Base-by-base conservation (phyloP, 2,797 vertebrate species). In the Tamandua tetradactyla region DNA sequence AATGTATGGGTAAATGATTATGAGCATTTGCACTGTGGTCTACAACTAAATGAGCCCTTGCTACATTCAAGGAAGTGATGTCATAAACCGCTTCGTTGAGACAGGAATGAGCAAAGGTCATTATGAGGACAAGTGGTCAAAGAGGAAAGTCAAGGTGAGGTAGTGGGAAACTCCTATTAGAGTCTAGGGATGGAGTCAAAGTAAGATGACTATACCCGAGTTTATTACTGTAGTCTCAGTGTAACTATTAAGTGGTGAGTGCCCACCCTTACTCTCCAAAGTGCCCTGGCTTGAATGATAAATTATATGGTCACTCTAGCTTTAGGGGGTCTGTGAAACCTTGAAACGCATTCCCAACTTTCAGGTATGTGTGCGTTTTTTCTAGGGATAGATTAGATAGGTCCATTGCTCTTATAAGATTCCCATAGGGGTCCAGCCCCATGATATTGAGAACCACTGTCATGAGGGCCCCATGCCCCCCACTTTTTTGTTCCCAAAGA, bases 381-480 rank as follows among this genome's bases (percentile, higher is more conserved):
- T n/a, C 78, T 68, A 37, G n/a, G 30, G 8, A 10, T 44, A 49
- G 49, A 49, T 49, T 49, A 49, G 49, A 49, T 49, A 5, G 15
- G 68, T 61, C 27, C 42, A 0, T 47, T 25, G 42, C 59, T 55
- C 42, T 62, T 32, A 27, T 13, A 9, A n/a, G 35, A 9, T 27
- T 35, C 59, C 68, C 64, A 37, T 37, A 59, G 27, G 40, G 61
- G 5, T n/a, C 57, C 27, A 14, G 66, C 40, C 18, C 57, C 14
- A 20, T 52, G 32, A 82, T 18, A 8, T 18, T 64, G 49, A 55
- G 35, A 78, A 47, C 55, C 37, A 7, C 1, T 7, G 40, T 15
- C 6, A 2, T 17, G 17, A n/a, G 64, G 62, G 13, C n/a, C n/a
- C n/a, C n/a, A n/a, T n/a, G n/a, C n/a, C n/a, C 0, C 75, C 5